These are phyloP conservation scores for Tuta absoluta DNA, from an alignment of 2,888 invertebrate species.

Conservation along the genomic window DNA sequence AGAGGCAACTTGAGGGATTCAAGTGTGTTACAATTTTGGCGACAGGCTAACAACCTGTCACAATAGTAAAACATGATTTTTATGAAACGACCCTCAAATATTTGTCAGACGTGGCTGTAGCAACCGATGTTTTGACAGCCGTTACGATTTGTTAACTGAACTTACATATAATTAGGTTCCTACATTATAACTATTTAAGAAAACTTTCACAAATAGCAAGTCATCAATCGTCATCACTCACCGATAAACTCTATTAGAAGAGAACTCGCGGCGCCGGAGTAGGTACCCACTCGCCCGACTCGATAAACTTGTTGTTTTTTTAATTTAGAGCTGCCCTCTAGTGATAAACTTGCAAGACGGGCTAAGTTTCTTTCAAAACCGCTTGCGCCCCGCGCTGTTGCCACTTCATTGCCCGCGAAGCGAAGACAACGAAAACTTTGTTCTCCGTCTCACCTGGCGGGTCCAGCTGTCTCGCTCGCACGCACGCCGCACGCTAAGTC, in stretches of 20 bases:
- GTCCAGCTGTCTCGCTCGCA: conserved; percentile 50
- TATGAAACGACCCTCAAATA: too few species aligned
- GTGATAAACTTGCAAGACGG: conserved; percentile 53
- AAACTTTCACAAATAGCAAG: neutral
- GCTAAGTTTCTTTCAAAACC: conserved; percentile 29
- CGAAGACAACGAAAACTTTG: conserved; percentile 52
- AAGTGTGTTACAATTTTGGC: too few species aligned
- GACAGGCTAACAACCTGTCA: too few species aligned
- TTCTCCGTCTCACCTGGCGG: conserved; percentile 35
- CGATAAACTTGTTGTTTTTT: conserved; percentile 8
- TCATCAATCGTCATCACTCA: neutral
- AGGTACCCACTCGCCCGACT: neutral
- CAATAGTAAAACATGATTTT: too few species aligned
- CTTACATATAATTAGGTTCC: too few species aligned
- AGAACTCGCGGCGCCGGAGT: neutral
- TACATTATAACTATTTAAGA: neutral
- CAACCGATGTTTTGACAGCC: too few species aligned
- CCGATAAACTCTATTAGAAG: conserved; percentile 1
- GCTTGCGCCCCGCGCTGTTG: conserved; percentile 42
- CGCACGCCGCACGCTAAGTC: conserved; percentile 35
- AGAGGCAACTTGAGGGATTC: too few species aligned
- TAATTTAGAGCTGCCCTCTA: conserved; percentile 50
- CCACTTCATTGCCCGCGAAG: conserved; percentile 43
- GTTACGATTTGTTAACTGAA: too few species aligned
- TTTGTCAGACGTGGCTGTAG: too few species aligned